Evolutionary conservation across 2,113 vertebrate genomes (phyloP).

Genomic region (Panurus biarmicus): DNA sequence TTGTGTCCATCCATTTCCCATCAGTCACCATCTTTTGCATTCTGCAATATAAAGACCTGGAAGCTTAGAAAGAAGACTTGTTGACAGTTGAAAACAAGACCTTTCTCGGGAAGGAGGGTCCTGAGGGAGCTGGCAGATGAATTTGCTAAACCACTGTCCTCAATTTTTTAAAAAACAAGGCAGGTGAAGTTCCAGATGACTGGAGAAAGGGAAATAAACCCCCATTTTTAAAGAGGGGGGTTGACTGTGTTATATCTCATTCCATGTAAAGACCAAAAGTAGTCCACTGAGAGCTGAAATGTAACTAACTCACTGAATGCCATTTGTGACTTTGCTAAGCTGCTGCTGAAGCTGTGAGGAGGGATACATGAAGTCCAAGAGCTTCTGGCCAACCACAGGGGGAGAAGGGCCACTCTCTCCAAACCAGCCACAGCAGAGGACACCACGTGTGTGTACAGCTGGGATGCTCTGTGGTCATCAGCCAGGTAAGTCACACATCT

Average conservation of each 20-base stretch:
- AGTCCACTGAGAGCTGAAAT: neutral
- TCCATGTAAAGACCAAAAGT: neutral
- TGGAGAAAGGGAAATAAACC: neutral
- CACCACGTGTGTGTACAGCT: fast-evolving
- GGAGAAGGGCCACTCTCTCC: neutral
- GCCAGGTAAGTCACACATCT: neutral
- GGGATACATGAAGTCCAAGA: neutral
- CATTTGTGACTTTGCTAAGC: neutral
- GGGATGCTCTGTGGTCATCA: neutral
- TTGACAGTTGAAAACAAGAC: neutral
- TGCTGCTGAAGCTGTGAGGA: neutral
- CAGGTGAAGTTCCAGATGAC: neutral
- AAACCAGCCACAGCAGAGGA: neutral
- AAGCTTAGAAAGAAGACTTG: neutral
- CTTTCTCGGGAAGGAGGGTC: neutral
- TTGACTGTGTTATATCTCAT: neutral
- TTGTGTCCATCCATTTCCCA: neutral
- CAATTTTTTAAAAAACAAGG: neutral
- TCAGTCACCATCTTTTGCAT: neutral
- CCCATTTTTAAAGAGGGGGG: neutral
- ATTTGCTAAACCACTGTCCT: neutral
- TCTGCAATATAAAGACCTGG: neutral
- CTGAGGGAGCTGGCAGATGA: neutral
- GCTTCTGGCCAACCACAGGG: neutral
- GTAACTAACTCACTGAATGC: neutral